phyloP scores from a whole-genome alignment of 2,888 invertebrate genomes.

The Formica aserva region DNA sequence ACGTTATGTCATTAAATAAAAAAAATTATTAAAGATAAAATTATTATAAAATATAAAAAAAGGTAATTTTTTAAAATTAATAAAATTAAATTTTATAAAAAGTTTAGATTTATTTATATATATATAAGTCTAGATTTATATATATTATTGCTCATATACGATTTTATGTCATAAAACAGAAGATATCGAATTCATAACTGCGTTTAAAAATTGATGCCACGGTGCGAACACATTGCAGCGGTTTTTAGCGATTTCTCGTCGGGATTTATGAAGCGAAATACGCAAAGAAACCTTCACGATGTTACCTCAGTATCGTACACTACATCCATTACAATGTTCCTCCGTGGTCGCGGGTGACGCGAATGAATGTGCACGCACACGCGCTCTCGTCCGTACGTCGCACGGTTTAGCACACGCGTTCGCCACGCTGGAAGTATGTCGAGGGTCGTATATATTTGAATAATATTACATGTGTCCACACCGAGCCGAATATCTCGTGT shows the following conservation, averaged over 20 bases:
- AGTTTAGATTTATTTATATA: not conserved
- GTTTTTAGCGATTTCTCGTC: conserved; percentile 73
- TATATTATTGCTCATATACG: not conserved
- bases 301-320: conserved; percentile 70
- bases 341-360: conserved; percentile 51
- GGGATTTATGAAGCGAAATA: conserved; percentile 75
- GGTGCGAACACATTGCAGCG: conserved; percentile 38
- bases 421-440: conserved; percentile 33
- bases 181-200: conserved; percentile 23
- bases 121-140: too few relatives aligned
- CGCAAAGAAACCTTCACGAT: conserved; percentile 72
- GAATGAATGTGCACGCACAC: conserved; percentile 21
- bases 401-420: conserved; percentile 29
- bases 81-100: too few relatives aligned
- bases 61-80: too few relatives aligned
- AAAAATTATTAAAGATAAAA: too few relatives aligned
- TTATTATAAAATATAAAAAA: too few relatives aligned
- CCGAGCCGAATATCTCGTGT: conserved; percentile 38
- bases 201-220: conserved; percentile 29
- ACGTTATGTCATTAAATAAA: too few relatives aligned
- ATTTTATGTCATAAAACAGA: conserved; percentile 17
- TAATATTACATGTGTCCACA: conserved; percentile 68
- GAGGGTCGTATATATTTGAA: conserved; percentile 66
- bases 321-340: conserved; percentile 74
- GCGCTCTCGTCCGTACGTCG: not conserved